Conservation (phyloP, 2,888 invertebrate species). For the Bimastos eiseni region DNA sequence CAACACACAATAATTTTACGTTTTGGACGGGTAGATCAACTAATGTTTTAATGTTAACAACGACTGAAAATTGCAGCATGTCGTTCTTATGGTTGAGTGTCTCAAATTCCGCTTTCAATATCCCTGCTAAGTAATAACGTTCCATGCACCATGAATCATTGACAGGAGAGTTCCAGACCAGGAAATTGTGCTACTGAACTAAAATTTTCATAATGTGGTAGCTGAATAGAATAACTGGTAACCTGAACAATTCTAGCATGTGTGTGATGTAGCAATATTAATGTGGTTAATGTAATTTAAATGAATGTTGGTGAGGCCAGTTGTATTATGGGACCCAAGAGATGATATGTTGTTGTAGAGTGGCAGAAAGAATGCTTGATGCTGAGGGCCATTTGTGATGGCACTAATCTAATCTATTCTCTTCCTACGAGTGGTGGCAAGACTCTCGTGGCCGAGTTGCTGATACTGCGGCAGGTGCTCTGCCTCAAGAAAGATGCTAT, state of each 20-base stretch:
- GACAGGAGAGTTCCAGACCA: too few relatives aligned
- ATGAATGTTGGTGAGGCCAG: not conserved
- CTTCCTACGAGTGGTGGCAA: constrained; percentile 96
- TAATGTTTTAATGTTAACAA: too few relatives aligned
- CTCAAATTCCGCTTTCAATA: too few relatives aligned
- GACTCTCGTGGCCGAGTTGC: constrained; percentile 91
- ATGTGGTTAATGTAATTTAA: not conserved
- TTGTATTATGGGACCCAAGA: not conserved
- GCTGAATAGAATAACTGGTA: too few relatives aligned
- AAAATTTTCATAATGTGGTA: too few relatives aligned
- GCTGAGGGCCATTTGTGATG: constrained; percentile 73
- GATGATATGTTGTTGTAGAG: constrained; percentile 67
- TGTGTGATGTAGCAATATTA: not conserved
- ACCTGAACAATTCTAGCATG: not conserved
- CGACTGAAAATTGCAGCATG: too few relatives aligned
- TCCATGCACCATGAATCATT: too few relatives aligned
- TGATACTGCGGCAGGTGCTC: constrained; percentile 84
- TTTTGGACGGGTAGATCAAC: too few relatives aligned
- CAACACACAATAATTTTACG: too few relatives aligned
- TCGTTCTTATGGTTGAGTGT: too few relatives aligned
- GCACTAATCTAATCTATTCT: constrained; percentile 84
- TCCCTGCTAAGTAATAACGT: too few relatives aligned
- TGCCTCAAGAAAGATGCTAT: constrained; percentile 80
- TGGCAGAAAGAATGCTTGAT: constrained; percentile 93
- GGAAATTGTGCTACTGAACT: too few relatives aligned